A percentile compares a stretch with the other conserved stretches of the same genome.
Conservation (phyloP, 2,113 vertebrate genomes). For the Lichenostomus cassidix region DNA sequence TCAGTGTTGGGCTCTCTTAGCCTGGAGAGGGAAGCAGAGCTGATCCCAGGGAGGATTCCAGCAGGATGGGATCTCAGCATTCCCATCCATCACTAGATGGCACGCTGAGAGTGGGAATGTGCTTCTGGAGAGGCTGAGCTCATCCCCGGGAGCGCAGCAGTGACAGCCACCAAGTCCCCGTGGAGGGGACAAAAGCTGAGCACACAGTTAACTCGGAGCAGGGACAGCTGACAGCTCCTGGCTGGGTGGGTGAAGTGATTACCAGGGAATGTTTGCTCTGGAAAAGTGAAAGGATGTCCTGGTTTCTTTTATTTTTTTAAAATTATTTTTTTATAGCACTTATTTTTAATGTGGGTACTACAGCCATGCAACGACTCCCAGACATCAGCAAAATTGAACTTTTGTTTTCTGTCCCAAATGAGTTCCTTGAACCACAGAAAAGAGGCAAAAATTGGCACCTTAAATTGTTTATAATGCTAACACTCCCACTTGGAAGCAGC, state of each 20-base stretch:
- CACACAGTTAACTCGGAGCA: neutral
- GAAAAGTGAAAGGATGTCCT: rapidly evolving
- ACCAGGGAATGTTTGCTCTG: neutral
- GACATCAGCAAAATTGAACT: neutral
- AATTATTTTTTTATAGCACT: rapidly evolving
- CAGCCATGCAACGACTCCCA: rapidly evolving
- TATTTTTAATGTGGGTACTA: neutral
- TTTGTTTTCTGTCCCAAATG: rapidly evolving
- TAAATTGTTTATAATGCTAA: rapidly evolving
- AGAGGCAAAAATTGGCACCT: neutral
- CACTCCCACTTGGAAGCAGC: neutral
- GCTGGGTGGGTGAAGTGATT: neutral
- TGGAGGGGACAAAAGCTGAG: neutral
- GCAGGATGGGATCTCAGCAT: neutral
- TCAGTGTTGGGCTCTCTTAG: rapidly evolving
- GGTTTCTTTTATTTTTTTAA: too few species aligned
- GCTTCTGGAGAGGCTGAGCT: neutral
- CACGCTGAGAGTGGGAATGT: constrained; percentile 36
- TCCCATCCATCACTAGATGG: constrained; percentile 61
- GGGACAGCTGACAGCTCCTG: neutral
- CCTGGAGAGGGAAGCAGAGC: neutral
- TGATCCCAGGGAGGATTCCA: rapidly evolving
- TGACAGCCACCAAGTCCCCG: neutral
- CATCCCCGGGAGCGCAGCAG: neutral
- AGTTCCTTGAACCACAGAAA: neutral